Base-by-base conservation (phyloP, 2,113 vertebrate species). In the Cyprinodon brontotheroides region DNA sequence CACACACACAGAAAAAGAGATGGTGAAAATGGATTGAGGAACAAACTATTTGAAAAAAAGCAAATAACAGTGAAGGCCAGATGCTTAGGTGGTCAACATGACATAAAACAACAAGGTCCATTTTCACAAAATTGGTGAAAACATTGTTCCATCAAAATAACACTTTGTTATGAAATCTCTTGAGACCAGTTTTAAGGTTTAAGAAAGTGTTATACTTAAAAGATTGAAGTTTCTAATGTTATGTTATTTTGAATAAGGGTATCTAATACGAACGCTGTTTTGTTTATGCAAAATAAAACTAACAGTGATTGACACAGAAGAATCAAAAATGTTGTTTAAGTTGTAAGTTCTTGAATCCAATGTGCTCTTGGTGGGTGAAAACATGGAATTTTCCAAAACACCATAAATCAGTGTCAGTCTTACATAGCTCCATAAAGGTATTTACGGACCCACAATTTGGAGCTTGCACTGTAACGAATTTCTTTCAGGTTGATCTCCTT, bases 61-160 rank as follows among this genome's bases (percentile, higher is more conserved):
- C 43, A 50, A 65, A 9, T 11, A 12, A 2, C 6, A 64, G 47
- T 22, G n/a, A 60, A 36, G 17, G 39, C 6, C 43, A 12, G 11
- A 3, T 1, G 45, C 36, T 61, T 7, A 20, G 22, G 14, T 5
- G 22, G 22, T 63, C 22, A 36, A 11, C 57, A 60, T 64, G 65
- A 59, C 68, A 45, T 68, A 36, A 43, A 39, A 60, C 73, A 72
- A 39, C 72, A 50, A 5, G 64, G 53, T 72, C 3, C 61, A 66
- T 79, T 75, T 64, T 70, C 71, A 72, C 67, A 43, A 68, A 62
- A 0, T 38, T 40, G 64, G 68, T 70, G 43, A 66, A 72, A 73
- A 40, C 53, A 9, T 47, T 65, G 47, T 78, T 78, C 63, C 3
- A 66, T 10, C 48, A 71, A 69, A 62, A 72, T 71, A 77, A 67